Conservation (phyloP, 2,797 vertebrate genomes). For the Myotis vivesi region DNA sequence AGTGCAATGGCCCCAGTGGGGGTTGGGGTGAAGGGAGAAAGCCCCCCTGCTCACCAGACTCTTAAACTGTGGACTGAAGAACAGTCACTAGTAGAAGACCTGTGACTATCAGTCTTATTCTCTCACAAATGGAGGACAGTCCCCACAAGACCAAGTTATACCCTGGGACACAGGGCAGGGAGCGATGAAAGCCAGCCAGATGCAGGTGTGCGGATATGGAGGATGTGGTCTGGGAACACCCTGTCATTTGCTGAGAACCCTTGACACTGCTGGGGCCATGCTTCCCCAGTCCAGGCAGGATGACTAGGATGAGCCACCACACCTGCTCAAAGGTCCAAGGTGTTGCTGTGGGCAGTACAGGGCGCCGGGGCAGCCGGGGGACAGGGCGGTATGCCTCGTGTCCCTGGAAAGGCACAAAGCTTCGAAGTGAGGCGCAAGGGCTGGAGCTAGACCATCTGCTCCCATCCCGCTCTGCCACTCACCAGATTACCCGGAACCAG, state of each 20-base stretch:
- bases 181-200: not conserved
- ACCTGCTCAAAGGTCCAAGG: not conserved
- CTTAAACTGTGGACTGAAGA: not conserved
- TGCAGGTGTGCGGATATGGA: not conserved
- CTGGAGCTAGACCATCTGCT: not conserved
- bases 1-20: rapidly evolving
- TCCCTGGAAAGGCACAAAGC: not conserved
- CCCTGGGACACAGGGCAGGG: not conserved
- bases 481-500: not conserved
- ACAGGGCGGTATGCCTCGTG: rapidly evolving
- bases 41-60: not conserved
- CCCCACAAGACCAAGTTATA: not conserved
- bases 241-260: not conserved
- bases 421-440: not conserved
- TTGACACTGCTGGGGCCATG: not conserved
- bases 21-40: not conserved
- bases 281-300: not conserved
- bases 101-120: not conserved
- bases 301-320: not conserved
- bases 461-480: not conserved
- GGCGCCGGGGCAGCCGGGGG: rapidly evolving
- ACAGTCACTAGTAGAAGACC: not conserved
- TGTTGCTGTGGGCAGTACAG: not conserved
- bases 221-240: not conserved
- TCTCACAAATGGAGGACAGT: not conserved